Evolutionary conservation across 2,113 vertebrate species (phyloP), one percentile per base, ranked within the genome.

Genomic region (Macrotus californicus): DNA sequence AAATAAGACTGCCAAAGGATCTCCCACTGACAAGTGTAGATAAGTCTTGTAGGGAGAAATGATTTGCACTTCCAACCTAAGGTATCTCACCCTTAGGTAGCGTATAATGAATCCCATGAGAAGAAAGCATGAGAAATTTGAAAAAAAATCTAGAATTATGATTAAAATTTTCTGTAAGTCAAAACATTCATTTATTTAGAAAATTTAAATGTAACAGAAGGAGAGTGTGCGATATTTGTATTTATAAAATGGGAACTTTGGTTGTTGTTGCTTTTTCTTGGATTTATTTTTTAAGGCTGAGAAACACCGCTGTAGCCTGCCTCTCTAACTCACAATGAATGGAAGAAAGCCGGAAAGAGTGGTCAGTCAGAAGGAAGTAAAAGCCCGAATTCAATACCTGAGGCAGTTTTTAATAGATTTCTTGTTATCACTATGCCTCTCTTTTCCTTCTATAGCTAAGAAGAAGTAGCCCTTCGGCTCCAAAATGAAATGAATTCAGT

Each of bases 171-270:
- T 70, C 24, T 81, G 50, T 43, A 77, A 67, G 82, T 54, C 18
- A 70, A 82, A 76, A 79, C 43, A 0, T 89, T 94, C 15, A 93
- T 87, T 81, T 70, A 75, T 41, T 94, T 94, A 80, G 19, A 96
- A 88, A 92, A 72, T 66, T 39, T 56, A 87, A 72, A 66, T 73
- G 19, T 43, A 83, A n/a, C 34, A 75, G 64, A 18, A 81, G 31
- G 54, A 92, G 22, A 67, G 13, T n/a, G 73, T 77, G 41, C 26
- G 41, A 73, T 83, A 16, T 52, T n/a, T 79, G 41, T 56, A 29
- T 87, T 76, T 87, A 31, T 80, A n/a, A 67, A 77, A 84, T 41
- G 11, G 7, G 0, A 83, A 50, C 13, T 54, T 69, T 64, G 29
- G 61, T 59, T 29, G 31, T 9, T 61, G 36, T 12, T 90, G n/a